A percentile compares a stretch with the other conserved stretches of the same genome.
phyloP scores from a whole-genome alignment of 2,888 invertebrate species.

The Leucania comma region DNA sequence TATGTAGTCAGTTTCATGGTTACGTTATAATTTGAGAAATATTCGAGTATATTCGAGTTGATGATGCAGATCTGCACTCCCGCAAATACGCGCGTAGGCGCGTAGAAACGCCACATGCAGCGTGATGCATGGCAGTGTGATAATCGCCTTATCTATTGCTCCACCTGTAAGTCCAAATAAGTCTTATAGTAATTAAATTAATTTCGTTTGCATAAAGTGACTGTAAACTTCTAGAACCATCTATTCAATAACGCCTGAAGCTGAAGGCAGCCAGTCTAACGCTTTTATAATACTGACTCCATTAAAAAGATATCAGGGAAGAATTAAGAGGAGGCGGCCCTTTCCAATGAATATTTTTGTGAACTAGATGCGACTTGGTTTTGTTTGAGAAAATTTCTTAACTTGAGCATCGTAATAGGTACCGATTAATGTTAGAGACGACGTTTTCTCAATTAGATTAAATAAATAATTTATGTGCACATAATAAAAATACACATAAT shows the following conservation, averaged over 20 bases:
- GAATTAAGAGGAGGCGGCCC: slow-evolving; percentile 50
- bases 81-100: no score
- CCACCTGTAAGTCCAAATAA: neutral
- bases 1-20: neutral
- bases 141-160: neutral
- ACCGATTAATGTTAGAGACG: no score
- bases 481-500: no score
- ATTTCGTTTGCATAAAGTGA: slow-evolving; percentile 17
- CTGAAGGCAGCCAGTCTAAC: slow-evolving; percentile 23
- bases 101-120: no score
- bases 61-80: no score
- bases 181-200: neutral
- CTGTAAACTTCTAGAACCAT: slow-evolving; percentile 18
- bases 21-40: slow-evolving; percentile 2
- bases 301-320: slow-evolving; percentile 62
- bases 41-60: no score
- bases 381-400: neutral
- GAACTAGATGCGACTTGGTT: slow-evolving; percentile 3
- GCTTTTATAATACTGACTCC: slow-evolving; percentile 53
- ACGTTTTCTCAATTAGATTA: no score
- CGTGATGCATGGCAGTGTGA: no score
- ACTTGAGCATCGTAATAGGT: no score
- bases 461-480: no score
- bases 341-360: slow-evolving; percentile 43
- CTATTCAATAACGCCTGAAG: slow-evolving; percentile 16